Evolutionary conservation across 2,888 invertebrate species (phyloP), one percentile per base, ranked within the genome.

Genomic region (Lasioglossum pauxillum): DNA sequence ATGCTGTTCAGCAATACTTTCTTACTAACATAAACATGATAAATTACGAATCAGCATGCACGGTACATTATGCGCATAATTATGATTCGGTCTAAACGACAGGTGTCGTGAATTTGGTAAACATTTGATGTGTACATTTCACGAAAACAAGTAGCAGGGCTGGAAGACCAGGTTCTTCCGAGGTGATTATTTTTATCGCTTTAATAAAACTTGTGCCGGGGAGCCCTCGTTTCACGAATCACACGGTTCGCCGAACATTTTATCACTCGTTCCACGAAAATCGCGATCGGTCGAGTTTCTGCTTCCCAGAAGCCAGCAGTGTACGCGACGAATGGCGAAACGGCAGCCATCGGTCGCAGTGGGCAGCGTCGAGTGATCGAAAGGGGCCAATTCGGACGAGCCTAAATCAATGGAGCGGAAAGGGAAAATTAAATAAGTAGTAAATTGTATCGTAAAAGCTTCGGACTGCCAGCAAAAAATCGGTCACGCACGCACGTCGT

Each of bases 391-490:
- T 38, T 57, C 80, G 19, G 82, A 84, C 84, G 85, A 67, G 72
- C 49, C 86, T 83, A 91, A 92, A 93, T 92, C 92, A 89, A 91
- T 87, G 90, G 74, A 81, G 78, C 88, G 72, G 84, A 82, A 88
- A 87, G 92, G 90, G 87, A 84, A 88, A 91, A 91, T 92, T 91
- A 92, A 93, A 92, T 92, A 91, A 91, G 93, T 91, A 91, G 89
- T 93, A 91, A 92, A 93, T 92, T 87, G 91, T 92, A 91, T 91
- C 92, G 91, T 92, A 93, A 92, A 92, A 92, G 85, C 78, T 67
- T 57, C 84, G 81, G 83, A 72, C 75, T 75, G 80, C 83, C 77
- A 77, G 88, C 88, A 91, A 91, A 89, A 91, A 91, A 88, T 91
- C 85, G 88, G 90, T 89, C 91, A 90, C 87, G 89, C 87, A 88